A percentile compares a stretch with the other conserved stretches of the same genome.
Conservation (phyloP, 2,797 vertebrate genomes). For the Microcaecilia unicolor region DNA sequence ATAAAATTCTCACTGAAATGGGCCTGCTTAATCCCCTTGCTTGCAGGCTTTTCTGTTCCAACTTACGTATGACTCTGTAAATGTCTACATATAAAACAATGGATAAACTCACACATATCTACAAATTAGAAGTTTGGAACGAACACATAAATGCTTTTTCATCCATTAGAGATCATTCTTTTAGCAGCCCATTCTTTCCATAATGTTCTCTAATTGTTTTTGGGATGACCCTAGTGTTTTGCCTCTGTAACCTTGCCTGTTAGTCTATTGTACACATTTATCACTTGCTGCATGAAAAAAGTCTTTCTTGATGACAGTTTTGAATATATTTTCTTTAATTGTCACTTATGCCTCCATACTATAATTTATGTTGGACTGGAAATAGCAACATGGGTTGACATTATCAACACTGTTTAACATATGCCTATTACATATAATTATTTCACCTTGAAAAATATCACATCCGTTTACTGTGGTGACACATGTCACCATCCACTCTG, state of each 20-base stretch:
- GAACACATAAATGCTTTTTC: conserved; percentile 1
- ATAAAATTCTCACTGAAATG: conserved; percentile 52
- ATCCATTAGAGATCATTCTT: not conserved
- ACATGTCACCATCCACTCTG: too few relatives aligned
- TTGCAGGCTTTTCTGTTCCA: too few relatives aligned
- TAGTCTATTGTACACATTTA: conserved; percentile 6
- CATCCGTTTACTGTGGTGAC: too few relatives aligned
- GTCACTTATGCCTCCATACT: conserved; percentile 27
- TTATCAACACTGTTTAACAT: conserved; percentile 34
- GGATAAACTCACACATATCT: conserved; percentile 16
- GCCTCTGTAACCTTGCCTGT: conserved; percentile 14
- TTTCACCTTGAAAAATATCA: too few relatives aligned
- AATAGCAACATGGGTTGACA: conserved; percentile 20
- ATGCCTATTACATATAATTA: too few relatives aligned
- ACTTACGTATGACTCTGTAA: conserved; percentile 31
- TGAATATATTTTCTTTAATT: conserved; percentile 37
- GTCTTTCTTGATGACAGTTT: conserved; percentile 28
- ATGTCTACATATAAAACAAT: conserved; percentile 3
- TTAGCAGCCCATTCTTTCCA: conserved; percentile 5
- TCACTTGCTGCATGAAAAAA: conserved; percentile 19
- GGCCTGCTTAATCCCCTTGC: conserved; percentile 41
- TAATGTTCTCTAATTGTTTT: conserved; percentile 9
- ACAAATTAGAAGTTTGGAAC: conserved; percentile 7
- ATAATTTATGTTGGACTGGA: conserved; percentile 24
- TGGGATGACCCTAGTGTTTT: conserved; percentile 11